Conservation (phyloP, 2,888 invertebrate species). For the Agrochola litura region DNA sequence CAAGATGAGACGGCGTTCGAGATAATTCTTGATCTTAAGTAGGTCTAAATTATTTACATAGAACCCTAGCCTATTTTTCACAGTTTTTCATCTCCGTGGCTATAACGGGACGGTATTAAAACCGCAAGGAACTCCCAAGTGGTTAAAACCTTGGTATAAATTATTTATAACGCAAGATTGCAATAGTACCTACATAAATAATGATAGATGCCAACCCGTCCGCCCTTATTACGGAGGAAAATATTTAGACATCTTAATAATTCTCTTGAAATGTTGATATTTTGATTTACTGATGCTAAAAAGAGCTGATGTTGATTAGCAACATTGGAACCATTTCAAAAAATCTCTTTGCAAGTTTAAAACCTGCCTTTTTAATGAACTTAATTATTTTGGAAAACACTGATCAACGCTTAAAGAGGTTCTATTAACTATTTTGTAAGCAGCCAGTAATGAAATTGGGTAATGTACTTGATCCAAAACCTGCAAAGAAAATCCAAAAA, state of each 20-base stretch:
- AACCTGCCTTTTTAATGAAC: neutral
- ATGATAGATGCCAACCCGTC: slow-evolving; percentile 48
- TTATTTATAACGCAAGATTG: slow-evolving; percentile 51
- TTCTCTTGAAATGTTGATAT: slow-evolving; percentile 15
- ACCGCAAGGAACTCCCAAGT: slow-evolving; percentile 33
- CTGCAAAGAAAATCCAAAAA: neutral
- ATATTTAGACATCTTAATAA: slow-evolving; percentile 40
- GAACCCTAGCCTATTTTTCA: neutral
- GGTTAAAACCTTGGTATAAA: slow-evolving; percentile 19
- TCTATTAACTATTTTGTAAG: neutral
- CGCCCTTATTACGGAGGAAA: slow-evolving; percentile 32
- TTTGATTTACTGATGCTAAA: neutral
- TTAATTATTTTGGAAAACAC: no score
- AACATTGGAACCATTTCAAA: neutral
- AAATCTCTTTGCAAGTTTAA: neutral
- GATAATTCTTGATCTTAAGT: neutral
- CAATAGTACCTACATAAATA: slow-evolving; percentile 43
- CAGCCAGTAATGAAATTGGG: neutral
- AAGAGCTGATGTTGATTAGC: neutral
- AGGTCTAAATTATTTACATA: slow-evolving; percentile 5
- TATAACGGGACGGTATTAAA: slow-evolving; percentile 26
- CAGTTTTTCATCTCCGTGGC: slow-evolving; percentile 23
- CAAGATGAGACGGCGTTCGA: neutral
- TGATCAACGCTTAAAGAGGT: neutral
- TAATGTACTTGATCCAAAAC: neutral